Evolutionary conservation across 2,888 invertebrate species (phyloP), one percentile per base, ranked within the genome.

Genomic region (Osmoderma eremita): DNA sequence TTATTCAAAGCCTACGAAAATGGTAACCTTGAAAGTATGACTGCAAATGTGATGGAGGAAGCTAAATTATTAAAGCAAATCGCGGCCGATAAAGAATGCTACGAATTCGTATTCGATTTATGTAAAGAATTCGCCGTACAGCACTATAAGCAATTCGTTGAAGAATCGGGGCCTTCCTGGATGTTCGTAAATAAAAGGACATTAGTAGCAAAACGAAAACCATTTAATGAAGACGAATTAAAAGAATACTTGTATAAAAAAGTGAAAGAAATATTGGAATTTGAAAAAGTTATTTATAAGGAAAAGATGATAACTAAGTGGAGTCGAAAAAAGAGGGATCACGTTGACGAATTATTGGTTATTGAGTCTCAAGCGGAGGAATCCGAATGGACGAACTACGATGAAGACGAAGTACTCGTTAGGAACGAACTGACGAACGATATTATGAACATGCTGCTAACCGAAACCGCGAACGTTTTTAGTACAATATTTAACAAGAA

Each of bases 281-380:
- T 86, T 68, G 83, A 85, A 69, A 84, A 84, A 8, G 82, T 82
- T 36, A 71, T 84, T 61, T 80, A 84, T 71, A 84, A 86, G 69
- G 86, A 90, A 77, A 86, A 86, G 76, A 79, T 85, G 74, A 85
- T 87, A 1, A 85, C 86, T 75, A 84, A 87, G 69, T 88, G 89
- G 85, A 88, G 87, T 70, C 83, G 87, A 17, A 89, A 89, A 73
- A 87, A 88, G 73, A 81, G 88, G 48, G 91, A 92, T 78, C 85
- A 88, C 70, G 90, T 92, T 1, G 91, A 92, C 76, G 89, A 90
- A 74, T 85, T 91, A 65, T 82, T 92, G 64, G 87, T 91, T 30
- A 84, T 88, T 65, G 92, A 92, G 79, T 85, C 90, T 56, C 88
- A 88, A 72, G 88, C 87, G 58, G 91, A 92, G 74, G 91, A 92